phyloP scores from a whole-genome alignment of 2,113 vertebrate species.

The Mesembrinibis cayennensis region DNA sequence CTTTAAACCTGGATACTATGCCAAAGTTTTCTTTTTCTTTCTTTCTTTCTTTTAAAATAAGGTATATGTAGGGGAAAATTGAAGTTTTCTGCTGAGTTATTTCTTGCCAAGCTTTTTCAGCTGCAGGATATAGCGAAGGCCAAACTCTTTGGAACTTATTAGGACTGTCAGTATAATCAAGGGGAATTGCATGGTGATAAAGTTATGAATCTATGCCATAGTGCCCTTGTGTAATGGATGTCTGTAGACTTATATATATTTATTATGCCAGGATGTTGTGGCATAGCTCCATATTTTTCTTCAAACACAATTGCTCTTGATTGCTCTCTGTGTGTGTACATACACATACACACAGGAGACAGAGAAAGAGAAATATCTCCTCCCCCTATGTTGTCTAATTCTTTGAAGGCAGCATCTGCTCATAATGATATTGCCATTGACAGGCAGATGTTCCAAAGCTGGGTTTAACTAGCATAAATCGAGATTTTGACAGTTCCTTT shows the following conservation, averaged over 20 bases:
- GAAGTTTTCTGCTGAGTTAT: constrained; percentile 36
- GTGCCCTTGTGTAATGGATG: neutral
- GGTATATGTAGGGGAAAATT: constrained; percentile 38
- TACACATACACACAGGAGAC: neutral
- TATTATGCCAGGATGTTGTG: neutral
- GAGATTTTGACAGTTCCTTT: constrained; percentile 28
- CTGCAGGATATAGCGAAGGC: constrained; percentile 36
- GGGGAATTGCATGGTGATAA: constrained; percentile 33
- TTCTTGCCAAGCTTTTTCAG: constrained; percentile 70
- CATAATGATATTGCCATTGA: neutral
- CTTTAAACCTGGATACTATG: neutral
- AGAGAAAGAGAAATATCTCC: neutral
- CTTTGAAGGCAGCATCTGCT: constrained; percentile 65
- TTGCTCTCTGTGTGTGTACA: neutral
- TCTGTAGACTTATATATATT: neutral
- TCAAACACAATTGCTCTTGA: neutral
- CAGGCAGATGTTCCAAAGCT: constrained; percentile 43
- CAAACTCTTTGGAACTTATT: constrained; percentile 64
- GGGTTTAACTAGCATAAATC: constrained; percentile 25
- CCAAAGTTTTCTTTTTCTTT: neutral
- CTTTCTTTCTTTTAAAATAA: neutral
- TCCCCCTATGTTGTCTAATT: neutral
- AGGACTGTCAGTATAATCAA: constrained; percentile 56
- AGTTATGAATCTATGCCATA: constrained; percentile 11
- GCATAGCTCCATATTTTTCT: neutral